These are phyloP conservation scores for Aporophyla nigra DNA, from an alignment of 2,888 invertebrate species.

Conservation along the genomic window DNA sequence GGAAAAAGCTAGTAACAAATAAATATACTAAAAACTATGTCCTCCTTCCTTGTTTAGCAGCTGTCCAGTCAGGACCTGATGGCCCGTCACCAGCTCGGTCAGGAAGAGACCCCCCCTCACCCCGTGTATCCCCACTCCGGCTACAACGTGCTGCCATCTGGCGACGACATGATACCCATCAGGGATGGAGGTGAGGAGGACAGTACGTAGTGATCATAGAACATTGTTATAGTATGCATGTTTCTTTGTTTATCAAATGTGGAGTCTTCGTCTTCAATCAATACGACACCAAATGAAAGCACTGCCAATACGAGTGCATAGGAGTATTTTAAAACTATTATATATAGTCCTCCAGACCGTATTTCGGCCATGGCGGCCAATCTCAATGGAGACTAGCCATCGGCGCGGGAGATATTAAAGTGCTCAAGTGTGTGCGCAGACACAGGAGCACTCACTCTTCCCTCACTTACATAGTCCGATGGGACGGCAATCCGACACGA, in stretches of 20 bases:
- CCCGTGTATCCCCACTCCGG: conserved; percentile 82
- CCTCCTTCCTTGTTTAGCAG: conserved; percentile 48
- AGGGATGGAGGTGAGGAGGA: conserved; percentile 83
- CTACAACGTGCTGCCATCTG: conserved; percentile 79
- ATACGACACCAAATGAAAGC: no score
- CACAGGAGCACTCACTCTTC: no score
- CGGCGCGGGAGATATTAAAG: no score
- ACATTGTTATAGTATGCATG: not conserved
- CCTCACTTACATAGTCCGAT: no score
- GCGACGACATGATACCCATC: conserved; percentile 87
- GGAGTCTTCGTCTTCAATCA: not conserved
- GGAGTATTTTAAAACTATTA: no score
- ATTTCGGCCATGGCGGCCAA: no score
- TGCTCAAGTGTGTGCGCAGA: no score
- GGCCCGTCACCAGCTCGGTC: conserved; percentile 80
- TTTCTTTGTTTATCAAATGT: no score
- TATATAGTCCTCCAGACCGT: no score
- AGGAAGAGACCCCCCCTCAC: conserved; percentile 87
- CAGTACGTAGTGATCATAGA: conserved; percentile 45
- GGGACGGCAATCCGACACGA: no score
- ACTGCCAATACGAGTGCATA: no score
- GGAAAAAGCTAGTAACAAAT: not conserved
- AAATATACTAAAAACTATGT: not conserved
- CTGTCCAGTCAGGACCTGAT: conserved; percentile 75
- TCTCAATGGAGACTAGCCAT: no score